Evolutionary conservation across 2,888 invertebrate genomes (phyloP), one percentile per base, ranked within the genome.

Genomic region (Drosophila lutescens): DNA sequence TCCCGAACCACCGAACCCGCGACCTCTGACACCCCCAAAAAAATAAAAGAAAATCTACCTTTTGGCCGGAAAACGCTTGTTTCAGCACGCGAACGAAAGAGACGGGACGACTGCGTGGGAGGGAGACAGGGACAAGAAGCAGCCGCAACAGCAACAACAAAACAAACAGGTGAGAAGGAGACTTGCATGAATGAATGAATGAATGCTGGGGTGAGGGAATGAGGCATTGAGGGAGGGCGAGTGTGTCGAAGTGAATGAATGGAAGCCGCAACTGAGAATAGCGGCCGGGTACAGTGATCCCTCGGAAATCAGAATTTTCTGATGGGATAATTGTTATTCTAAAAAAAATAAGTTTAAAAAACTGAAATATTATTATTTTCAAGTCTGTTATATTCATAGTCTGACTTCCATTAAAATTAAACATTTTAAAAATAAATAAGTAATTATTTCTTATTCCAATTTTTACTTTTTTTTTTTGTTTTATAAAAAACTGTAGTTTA

Each of bases 1-100:
- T 58, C 53, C 75, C 61, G 60, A 62, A 51, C 58, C 67, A 68
- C 65, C 61, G 53, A 73, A 59, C 74, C 56, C 50, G 67, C 73
- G 63, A 72, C 63, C 73, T 73, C 73, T 70, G 20, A 41, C 61
- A 50, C 71, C 65, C 57, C 43, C 63, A 67, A 76, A 55, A 34
- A 43, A 55, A 62, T 54, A 32, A 32, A 32, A 32, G 15, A 47
- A 47, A 59, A 74, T 69, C 73, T 76, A 69, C 70, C 81, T 74
- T 63, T 65, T 68, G 88, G 83, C 89, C 79, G 74, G 83, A 89
- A 88, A 85, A 89, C 89, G 83, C 89, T 89, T 85, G 85, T 88
- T 85, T 85, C 80, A 74, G 85, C 86, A 71, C 75, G 61, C 65
- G 69, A 76, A 74, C 54, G 62, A 77, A 67, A 62, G 58, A 51